Base-by-base conservation (phyloP, 2,888 invertebrate genomes). In the Acleris emargana region DNA sequence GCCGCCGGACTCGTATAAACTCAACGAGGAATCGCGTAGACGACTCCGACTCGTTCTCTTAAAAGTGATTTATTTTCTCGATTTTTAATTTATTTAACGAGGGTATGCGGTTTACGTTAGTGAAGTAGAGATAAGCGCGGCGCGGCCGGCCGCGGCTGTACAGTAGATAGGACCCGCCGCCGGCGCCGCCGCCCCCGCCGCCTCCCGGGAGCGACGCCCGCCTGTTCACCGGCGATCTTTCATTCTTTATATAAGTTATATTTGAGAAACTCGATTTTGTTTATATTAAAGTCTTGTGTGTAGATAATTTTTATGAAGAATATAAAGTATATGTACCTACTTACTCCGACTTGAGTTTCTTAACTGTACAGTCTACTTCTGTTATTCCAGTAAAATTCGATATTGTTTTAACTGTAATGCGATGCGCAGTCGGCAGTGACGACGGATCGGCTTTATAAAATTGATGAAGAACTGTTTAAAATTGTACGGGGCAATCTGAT, bases 241-340 rank as follows among this genome's bases (percentile, higher is more conserved):
- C 78, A 75, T 79, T 79, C 77, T 81, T 80, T 85, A 75, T 83
- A 80, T 85, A 78, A 88, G 81, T 88, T 87, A 83, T 85, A 86
- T 87, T 87, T 87, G 83, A 87, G 80, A 84, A 88, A 85, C 81
- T 84, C 80, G 80, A 85, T 84, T 86, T 87, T 86, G 86, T 88
- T 90, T 87, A 85, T 88, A 87, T 83, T 83, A 81, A 86, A 88
- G 87, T 89, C 88, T 88, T 86, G 89, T 91, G 90, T 91, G 90
- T 91, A 90, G 90, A 91, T 90, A 91, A 87, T 90, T 89, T 91
- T 88, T 91, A 90, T 91, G 89, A 81, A 85, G 86, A 89, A 89
- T 90, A 90, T 88, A 90, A 88, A 89, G 81, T 89, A 89, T 91
- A 89, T 91, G 89, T 90, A 89, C 83, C 86, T 83, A 85, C 80